phyloP scores from a whole-genome alignment of 2,888 invertebrate species.

The Herminia tarsipennalis region DNA sequence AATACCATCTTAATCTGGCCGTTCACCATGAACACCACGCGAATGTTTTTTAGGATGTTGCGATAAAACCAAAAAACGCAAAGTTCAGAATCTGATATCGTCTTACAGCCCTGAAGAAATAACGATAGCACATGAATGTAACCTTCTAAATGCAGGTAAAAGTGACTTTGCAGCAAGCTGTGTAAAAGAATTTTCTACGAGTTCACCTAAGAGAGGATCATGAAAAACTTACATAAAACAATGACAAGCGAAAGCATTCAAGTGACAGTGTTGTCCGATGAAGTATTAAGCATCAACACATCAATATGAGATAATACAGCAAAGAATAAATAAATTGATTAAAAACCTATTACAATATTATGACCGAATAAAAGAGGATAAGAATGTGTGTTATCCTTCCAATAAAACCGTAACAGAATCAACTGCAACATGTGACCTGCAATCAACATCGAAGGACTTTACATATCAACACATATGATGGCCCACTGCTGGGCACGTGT shows the following conservation, averaged over 20 bases:
- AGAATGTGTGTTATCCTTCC: too few relatives aligned
- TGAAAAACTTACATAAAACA: slow-evolving; percentile 3
- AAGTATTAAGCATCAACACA: too few relatives aligned
- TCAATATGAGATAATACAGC: too few relatives aligned
- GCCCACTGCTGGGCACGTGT: too few relatives aligned
- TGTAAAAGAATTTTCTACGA: slow-evolving; percentile 2
- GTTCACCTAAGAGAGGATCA: slow-evolving; percentile 5
- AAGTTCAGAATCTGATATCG: not conserved
- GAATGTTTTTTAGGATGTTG: slow-evolving; percentile 3
- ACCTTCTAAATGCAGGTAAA: slow-evolving; percentile 3
- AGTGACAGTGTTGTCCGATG: not conserved
- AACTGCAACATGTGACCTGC: too few relatives aligned
- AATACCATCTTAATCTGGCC: slow-evolving; percentile 1
- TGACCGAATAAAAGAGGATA: too few relatives aligned
- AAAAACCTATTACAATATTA: too few relatives aligned
- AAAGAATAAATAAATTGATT: too few relatives aligned
- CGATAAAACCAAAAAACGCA: too few relatives aligned
- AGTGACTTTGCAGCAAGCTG: not conserved
- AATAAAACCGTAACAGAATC: too few relatives aligned
- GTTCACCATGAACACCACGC: slow-evolving; percentile 2
- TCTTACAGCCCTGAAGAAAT: slow-evolving; percentile 6
- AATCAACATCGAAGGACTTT: too few relatives aligned
- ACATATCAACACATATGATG: too few relatives aligned
- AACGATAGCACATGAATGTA: not conserved
- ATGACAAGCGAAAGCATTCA: not conserved